Evolutionary conservation across 2,797 vertebrate genomes (phyloP).

Genomic region (Scarus forsteni): DNA sequence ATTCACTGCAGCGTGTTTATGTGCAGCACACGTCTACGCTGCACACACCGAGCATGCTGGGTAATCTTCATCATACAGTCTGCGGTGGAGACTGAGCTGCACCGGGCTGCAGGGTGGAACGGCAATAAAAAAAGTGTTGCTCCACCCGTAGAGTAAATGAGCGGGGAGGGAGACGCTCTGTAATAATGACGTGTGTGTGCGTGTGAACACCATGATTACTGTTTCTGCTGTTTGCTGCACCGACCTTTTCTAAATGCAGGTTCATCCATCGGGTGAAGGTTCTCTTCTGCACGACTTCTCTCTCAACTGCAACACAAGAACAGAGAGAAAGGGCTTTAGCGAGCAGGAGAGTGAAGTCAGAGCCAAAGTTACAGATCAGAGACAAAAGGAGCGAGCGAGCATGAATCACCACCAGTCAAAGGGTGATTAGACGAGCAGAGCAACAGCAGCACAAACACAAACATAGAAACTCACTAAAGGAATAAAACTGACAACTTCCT

Average conservation of each 20-base stretch:
- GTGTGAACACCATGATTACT: constrained; percentile 10
- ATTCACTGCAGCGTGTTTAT: constrained; percentile 55
- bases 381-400: background rate
- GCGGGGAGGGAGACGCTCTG: background rate
- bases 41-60: background rate
- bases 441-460: background rate
- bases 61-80: background rate
- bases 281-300: constrained; percentile 96
- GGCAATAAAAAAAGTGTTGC: constrained; percentile 25
- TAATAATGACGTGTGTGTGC: background rate
- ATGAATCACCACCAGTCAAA: constrained; percentile 39
- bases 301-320: constrained; percentile 89
- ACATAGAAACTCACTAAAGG: background rate
- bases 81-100: background rate
- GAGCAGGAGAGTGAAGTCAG: constrained; percentile 2
- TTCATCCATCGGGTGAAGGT: constrained; percentile 99
- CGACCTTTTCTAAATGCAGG: constrained; percentile 95
- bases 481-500: no score
- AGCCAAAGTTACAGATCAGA: background rate
- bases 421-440: constrained; percentile 18
- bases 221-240: constrained; percentile 24
- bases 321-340: background rate
- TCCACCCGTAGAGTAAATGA: constrained; percentile 11
- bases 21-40: constrained; percentile 20
- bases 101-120: background rate